Base-by-base conservation (phyloP, 2,797 vertebrate species). In the Chloroceryle inda region DNA sequence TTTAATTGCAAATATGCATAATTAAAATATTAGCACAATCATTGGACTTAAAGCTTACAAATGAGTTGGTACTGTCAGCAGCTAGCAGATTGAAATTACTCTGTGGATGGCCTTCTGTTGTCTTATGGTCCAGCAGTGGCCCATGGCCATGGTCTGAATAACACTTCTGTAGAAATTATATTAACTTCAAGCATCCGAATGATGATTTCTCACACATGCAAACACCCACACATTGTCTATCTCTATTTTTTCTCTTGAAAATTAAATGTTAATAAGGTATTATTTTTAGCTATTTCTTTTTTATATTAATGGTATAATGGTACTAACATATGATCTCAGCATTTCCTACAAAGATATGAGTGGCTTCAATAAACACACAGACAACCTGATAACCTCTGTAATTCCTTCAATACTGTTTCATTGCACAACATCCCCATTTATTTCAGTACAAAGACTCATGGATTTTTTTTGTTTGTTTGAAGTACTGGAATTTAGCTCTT, bases 191-290 rank as follows among this genome's bases (percentile, higher is more conserved):
- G 5, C 38, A 75, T 52, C 31, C 3, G 3, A 89, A 31, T 33
- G 84, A 87, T 49, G 9, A 5, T 75, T 29, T 40, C 40, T 75
- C 86, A 62, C 52, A 72, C 59, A 66, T 35, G 35, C 18, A 17
- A 52, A 73, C 85, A 72, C 89, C 73, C 74, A 85, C 95, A 61
- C 20, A 16, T 52, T 93, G n/a, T 76, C 83, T 96, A 86, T 89
- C 92, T 73, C 47, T 88, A 24, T 47, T 77, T 96, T 89, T 45
- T 24, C 33, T 44, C 21, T 44, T 55, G n/a, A 58, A 77, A 85
- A 87, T 62, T 44, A 91, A 91, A 95, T 77, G 86, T 49, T 78
- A 95, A 53, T 82, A 85, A 59, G 47, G 26, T 31, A 53, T 58
- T 83, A 76, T 67, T 88, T 92, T 86, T 91, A 93, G 47, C 20